phyloP scores from a whole-genome alignment of 64 coral and sea anemone species.

The Actinia equina region DNA sequence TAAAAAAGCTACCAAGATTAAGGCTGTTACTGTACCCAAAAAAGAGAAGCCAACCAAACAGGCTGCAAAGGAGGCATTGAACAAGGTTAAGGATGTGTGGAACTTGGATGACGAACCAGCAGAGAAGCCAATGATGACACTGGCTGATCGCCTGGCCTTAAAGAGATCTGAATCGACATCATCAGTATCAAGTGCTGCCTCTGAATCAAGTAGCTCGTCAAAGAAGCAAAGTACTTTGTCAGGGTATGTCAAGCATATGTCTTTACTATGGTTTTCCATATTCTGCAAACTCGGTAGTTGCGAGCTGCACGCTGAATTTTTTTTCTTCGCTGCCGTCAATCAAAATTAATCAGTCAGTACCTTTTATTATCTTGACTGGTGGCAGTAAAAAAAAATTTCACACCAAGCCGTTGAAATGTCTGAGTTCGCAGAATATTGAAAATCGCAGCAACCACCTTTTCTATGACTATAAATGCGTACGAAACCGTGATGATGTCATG shows the following conservation, averaged over 20 bases:
- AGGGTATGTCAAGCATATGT: background rate
- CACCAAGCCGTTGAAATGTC: no score
- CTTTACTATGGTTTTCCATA: no score
- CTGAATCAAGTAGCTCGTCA: background rate
- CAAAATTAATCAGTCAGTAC: no score
- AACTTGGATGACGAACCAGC: background rate
- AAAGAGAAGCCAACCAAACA: slow-evolving; percentile 26
- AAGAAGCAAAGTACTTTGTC: slow-evolving; percentile 38
- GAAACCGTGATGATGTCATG: no score
- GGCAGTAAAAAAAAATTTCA: no score
- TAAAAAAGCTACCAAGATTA: slow-evolving; percentile 21
- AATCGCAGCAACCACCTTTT: background rate
- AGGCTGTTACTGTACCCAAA: background rate
- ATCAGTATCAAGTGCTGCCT: slow-evolving; percentile 3
- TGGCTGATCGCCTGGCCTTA: slow-evolving; percentile 45
- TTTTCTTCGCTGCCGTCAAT: no score
- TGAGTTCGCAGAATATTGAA: no score
- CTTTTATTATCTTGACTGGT: no score
- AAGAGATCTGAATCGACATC: background rate
- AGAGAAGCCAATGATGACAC: slow-evolving; percentile 16
- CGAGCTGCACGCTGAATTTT: no score
- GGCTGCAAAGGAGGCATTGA: background rate
- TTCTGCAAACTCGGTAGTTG: no score
- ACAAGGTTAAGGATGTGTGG: background rate
- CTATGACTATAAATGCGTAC: background rate